Conservation (phyloP, 1,140 invertebrate genomes). For the Diorhabda sublineata region DNA sequence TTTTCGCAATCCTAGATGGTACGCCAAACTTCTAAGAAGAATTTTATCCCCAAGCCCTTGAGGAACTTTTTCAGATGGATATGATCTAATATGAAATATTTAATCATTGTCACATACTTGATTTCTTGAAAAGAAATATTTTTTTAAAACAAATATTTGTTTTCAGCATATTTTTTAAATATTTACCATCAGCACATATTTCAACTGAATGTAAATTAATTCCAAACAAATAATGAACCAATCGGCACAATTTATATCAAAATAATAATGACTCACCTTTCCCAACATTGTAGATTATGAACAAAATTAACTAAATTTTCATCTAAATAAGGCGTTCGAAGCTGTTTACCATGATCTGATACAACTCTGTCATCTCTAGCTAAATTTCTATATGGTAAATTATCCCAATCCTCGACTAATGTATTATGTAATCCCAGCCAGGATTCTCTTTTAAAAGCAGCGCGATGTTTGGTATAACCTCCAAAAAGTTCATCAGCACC, state of each 20-base stretch:
- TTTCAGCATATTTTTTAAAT: no score
- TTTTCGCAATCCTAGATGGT: conserved; percentile 62
- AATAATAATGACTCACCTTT: conserved; percentile 57
- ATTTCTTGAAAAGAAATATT: no score
- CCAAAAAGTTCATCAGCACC: conserved; percentile 97
- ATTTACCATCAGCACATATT: no score
- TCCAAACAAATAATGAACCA: not conserved
- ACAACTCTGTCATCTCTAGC: conserved; percentile 89
- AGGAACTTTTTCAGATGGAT: conserved; percentile 57
- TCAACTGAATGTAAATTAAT: not conserved
- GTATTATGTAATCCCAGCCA: conserved; percentile 67
- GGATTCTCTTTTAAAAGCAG: conserved; percentile 60
- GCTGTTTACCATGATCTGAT: conserved; percentile 71
- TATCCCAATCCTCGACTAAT: conserved; percentile 71
- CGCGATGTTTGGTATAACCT: conserved; percentile 87
- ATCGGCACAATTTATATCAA: no score
- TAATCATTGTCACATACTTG: no score
- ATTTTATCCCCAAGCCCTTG: conserved; percentile 91
- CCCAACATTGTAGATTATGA: conserved; percentile 64
- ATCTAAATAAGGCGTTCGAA: conserved; percentile 91
- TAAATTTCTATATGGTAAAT: conserved; percentile 88
- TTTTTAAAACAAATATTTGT: no score
- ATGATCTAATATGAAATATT: conserved; percentile 53
- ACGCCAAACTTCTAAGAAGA: conserved; percentile 75
- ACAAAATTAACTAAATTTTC: conserved; percentile 80